phyloP scores from a whole-genome alignment of 2,888 invertebrate species.

The Choristoneura rosaceana region DNA sequence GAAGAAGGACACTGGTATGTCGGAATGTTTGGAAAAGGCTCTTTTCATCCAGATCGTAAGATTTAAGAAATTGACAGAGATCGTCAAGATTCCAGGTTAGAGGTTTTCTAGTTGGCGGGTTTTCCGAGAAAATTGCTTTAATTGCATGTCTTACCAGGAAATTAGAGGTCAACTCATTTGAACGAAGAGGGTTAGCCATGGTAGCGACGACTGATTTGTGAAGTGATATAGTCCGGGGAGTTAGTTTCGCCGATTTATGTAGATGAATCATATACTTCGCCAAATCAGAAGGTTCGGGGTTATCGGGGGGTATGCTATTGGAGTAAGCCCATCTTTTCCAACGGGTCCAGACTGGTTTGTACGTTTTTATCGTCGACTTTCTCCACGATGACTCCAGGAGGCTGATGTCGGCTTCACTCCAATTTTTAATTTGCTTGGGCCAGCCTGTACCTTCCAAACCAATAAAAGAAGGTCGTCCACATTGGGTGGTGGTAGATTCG shows the following conservation, averaged over 20 bases:
- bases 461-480: background rate
- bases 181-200: constrained; percentile 43
- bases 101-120: background rate
- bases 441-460: constrained; percentile 40
- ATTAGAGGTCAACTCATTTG: constrained; percentile 30
- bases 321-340: constrained; percentile 34
- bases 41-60: background rate
- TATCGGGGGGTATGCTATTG: constrained; percentile 2
- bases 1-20: background rate
- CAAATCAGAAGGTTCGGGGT: constrained; percentile 27
- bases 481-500: constrained; percentile 33
- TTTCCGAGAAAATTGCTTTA: constrained; percentile 39
- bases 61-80: background rate
- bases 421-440: constrained; percentile 17
- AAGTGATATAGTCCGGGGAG: constrained; percentile 46
- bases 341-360: constrained; percentile 41
- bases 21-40: constrained; percentile 7
- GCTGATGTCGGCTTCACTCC: constrained; percentile 11
- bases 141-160: constrained; percentile 44
- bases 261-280: constrained; percentile 36
- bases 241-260: constrained; percentile 38
- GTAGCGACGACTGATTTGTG: constrained; percentile 50
- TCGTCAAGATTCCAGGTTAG: constrained; percentile 5
- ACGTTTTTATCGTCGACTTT: constrained; percentile 46
- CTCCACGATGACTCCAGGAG: constrained; percentile 45